Evolutionary conservation across 2,888 invertebrate species (phyloP).

Genomic region (Athalia rosae): DNA sequence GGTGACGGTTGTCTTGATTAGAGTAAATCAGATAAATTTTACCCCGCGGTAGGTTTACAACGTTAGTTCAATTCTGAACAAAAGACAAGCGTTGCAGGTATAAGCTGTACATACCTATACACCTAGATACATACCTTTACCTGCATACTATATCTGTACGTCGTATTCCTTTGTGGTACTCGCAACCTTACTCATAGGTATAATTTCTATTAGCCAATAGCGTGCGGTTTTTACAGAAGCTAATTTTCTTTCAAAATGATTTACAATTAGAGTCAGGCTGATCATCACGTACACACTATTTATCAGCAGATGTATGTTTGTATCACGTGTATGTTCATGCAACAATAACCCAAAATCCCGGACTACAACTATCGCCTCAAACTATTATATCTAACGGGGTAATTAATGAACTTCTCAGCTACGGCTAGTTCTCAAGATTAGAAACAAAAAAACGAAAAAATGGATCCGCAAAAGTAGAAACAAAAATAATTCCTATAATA

Average conservation of each 20-base stretch:
- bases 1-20: conserved; percentile 31
- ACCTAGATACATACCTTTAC: too few relatives aligned
- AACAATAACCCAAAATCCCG: conserved; percentile 8
- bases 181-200: conserved; percentile 1
- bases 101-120: too few relatives aligned
- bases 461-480: not conserved
- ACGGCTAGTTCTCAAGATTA: not conserved
- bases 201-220: conserved; percentile 17
- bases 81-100: not conserved
- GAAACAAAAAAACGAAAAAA: conserved; percentile 2
- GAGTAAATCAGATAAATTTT: conserved; percentile 39
- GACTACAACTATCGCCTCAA: not conserved
- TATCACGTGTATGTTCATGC: not conserved
- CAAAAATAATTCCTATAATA: not conserved
- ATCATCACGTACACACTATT: too few relatives aligned
- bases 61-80: not conserved
- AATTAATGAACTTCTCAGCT: conserved; percentile 4
- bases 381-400: not conserved
- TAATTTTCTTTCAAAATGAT: conserved; percentile 17
- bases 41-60: not conserved
- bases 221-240: conserved; percentile 5
- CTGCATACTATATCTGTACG: not conserved
- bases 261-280: not conserved
- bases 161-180: not conserved
- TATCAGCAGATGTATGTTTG: too few relatives aligned